Base-by-base conservation (phyloP, 2,113 vertebrate species). In the Paracanthobrama guichenoti region DNA sequence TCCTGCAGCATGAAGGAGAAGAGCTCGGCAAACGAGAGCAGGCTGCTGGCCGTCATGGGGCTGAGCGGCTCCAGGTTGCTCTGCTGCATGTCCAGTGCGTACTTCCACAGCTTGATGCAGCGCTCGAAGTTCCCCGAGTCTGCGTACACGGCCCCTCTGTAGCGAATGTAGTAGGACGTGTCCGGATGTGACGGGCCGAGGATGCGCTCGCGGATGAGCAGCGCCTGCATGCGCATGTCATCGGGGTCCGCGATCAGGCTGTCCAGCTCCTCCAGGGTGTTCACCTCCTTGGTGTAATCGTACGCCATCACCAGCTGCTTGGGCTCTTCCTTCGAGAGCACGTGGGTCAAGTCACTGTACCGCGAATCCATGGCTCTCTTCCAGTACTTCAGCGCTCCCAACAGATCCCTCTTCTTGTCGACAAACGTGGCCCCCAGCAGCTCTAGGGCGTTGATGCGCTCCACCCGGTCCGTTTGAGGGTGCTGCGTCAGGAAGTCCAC, bases 1-100 rank as follows among this genome's bases (percentile, higher is more conserved):
- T 99, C 97, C 91, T 99, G 98, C n/a, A 99, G 94, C 98, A 99
- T 99, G 92, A 99, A 99, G 82, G 98, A 99, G 92, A 99, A 99
- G 9, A 99, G 97, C 90, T 99, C 98, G 14, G 98, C 98, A 69
- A 99, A 99, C 0, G 98, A 99, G 0, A 99, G 91, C 73, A 99
- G 94, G 89, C 98, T 99, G 91, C 97, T 99, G 73, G 98, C 97
- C 0, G 98, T 99, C 97, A 99, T 98, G 72, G 98, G 97, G 87
- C 98, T 99, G 80, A 99, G 94, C 0, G 98, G 97, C 82, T 99
- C 98, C 75, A 99, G 93, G 92, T 98, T 98, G 89, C 89, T 97
- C 91, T 99, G 98, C 87, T 99, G 98, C 98, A 99, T 98, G 90
- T 99, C 98, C 94, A 99, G 92, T 2, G 98, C 98, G 3, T 99